Evolutionary conservation across 2,797 vertebrate genomes (phyloP).

Genomic region (Chloroceryle inda): DNA sequence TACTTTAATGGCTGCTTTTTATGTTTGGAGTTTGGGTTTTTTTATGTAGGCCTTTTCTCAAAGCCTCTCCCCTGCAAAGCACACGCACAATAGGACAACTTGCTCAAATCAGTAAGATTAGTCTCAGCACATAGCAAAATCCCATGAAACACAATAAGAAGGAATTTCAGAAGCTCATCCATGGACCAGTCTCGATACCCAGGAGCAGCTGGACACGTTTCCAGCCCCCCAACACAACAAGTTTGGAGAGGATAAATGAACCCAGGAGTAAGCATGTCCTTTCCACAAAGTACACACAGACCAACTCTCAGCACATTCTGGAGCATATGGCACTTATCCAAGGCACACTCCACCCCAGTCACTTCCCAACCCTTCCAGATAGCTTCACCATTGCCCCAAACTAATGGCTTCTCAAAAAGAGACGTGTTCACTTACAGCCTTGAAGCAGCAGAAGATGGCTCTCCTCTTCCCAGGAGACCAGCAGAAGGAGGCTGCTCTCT

Average conservation of each 20-base stretch:
- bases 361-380: background rate
- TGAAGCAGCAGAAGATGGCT: rapidly evolving
- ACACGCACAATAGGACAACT: background rate
- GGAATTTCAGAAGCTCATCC: background rate
- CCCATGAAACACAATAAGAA: background rate
- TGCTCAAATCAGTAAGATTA: rapidly evolving
- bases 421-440: rapidly evolving
- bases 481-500: rapidly evolving
- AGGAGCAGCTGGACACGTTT: background rate
- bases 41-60: background rate
- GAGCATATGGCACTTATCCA: rapidly evolving
- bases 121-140: rapidly evolving
- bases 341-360: background rate
- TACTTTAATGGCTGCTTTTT: background rate
- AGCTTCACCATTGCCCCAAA: rapidly evolving
- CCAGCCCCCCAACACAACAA: rapidly evolving
- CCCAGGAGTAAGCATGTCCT: rapidly evolving
- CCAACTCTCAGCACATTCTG: rapidly evolving
- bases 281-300: rapidly evolving
- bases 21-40: background rate
- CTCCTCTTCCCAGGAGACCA: rapidly evolving
- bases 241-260: rapidly evolving
- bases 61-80: background rate
- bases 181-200: rapidly evolving
- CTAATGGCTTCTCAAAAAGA: rapidly evolving